Evolutionary conservation across 2,113 vertebrate genomes (phyloP), one percentile per base, ranked within the genome.

Genomic region (Pongo pygmaeus): DNA sequence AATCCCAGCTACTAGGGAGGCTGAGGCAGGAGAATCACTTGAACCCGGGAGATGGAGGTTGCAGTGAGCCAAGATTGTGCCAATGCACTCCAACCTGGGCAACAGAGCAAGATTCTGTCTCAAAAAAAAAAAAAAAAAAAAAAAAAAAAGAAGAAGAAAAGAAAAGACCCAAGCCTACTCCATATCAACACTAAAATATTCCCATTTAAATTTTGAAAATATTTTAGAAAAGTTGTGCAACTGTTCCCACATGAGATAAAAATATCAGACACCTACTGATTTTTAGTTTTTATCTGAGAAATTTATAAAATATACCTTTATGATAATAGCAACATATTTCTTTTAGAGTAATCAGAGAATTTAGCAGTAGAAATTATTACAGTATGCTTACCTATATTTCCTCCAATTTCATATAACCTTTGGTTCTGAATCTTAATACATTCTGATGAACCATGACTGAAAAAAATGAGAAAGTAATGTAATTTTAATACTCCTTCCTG

Each of bases 371-470:
- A 95, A 48, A 93, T 92, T 92, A 46, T 85, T 69, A 95, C 80
- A 59, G 32, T 43, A 92, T 3, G 95, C 98, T 91, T 98, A 99
- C 99, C 99, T 98, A 99, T 99, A 97, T 99, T 99, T 98, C 99
- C 99, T 98, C 99, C 99, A 79, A 99, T 98, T 98, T 99, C 99
- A 97, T 99, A 99, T 97, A 99, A 98, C 97, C 98, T 99, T 98
- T 99, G 99, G 96, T 98, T 99, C 96, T 99, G 98, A 85, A 98
- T 98, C 97, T 98, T 99, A 85, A 95, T 18, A 32, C 97, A 97
- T 80, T 98, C 98, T 6, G 98, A 97, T 88, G 99, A 97, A 96
- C 98, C 85, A 1, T 0, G 48, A 92, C 99, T 99, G 89, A 74
- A 89, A 25, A 98, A 88, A 97, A 38, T 23, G 48, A 96, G 97